phyloP scores from a whole-genome alignment of 2,113 vertebrate species.

The Corythornis vintsioides region DNA sequence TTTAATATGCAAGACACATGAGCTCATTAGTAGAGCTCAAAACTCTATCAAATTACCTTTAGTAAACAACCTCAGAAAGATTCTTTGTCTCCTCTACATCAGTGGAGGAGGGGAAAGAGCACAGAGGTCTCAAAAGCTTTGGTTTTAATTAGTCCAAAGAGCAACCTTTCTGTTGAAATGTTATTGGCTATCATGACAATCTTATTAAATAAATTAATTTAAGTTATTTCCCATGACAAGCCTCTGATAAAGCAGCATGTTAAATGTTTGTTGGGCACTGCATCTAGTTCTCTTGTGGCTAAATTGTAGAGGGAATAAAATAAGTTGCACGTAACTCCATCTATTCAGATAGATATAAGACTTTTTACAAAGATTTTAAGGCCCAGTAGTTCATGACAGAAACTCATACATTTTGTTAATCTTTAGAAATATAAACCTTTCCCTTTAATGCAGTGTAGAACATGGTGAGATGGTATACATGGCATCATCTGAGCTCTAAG shows the following conservation, averaged over 20 bases:
- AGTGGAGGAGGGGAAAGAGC: neutral
- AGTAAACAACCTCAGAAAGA: constrained; percentile 54
- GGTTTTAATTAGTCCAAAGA: constrained; percentile 59
- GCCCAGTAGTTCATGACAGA: neutral
- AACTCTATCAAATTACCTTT: constrained; percentile 58
- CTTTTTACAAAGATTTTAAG: neutral
- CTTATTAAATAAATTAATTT: constrained; percentile 46
- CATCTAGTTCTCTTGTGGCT: neutral
- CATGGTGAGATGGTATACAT: too few relatives aligned
- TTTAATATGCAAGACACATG: constrained; percentile 34
- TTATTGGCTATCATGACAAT: constrained; percentile 42
- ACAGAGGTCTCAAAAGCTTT: constrained; percentile 40
- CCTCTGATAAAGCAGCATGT: constrained; percentile 16
- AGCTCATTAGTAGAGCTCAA: constrained; percentile 55
- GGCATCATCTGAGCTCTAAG: neutral
- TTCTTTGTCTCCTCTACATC: neutral
- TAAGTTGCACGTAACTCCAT: neutral
- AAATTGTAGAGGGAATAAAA: neutral
- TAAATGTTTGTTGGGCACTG: neutral
- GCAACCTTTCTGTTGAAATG: constrained; percentile 29
- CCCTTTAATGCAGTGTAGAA: neutral
- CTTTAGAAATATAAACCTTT: neutral
- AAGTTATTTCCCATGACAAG: constrained; percentile 54
- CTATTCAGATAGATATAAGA: neutral
- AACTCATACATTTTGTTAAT: neutral